These are phyloP conservation scores for Zalophus californianus DNA, from an alignment of 2,797 vertebrate species.

Conservation along the genomic window DNA sequence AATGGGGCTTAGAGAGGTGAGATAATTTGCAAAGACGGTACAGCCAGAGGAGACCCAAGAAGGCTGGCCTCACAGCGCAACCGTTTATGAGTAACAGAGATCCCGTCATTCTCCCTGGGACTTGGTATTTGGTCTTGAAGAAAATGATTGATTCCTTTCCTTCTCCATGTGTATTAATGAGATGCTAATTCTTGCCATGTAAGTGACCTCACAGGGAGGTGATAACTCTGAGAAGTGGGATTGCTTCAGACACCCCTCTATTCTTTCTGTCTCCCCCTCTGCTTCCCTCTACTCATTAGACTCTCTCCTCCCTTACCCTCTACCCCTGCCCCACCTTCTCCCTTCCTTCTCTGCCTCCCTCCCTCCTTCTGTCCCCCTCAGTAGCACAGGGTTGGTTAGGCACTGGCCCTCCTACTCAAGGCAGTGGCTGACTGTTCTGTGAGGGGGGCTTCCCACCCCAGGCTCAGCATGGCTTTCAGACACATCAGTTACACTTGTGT, in stretches of 20 bases:
- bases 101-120: background rate
- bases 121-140: background rate
- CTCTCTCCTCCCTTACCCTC: background rate
- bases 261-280: background rate
- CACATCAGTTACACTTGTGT: background rate
- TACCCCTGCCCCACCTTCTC: accelerated
- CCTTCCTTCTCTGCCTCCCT: background rate
- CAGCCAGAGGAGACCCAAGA: background rate
- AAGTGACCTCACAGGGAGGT: background rate
- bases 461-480: background rate
- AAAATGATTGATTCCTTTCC: background rate
- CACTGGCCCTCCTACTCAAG: background rate
- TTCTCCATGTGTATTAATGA: accelerated
- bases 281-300: background rate
- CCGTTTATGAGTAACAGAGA: background rate
- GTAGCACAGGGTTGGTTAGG: background rate
- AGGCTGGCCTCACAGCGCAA: background rate
- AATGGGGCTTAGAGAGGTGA: background rate
- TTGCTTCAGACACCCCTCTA: background rate
- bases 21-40: background rate
- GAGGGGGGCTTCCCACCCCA: background rate
- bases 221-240: background rate
- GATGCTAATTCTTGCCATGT: background rate
- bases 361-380: background rate
- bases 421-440: background rate